phyloP scores from a whole-genome alignment of 2,797 vertebrate genomes.

The Masticophis lateralis region DNA sequence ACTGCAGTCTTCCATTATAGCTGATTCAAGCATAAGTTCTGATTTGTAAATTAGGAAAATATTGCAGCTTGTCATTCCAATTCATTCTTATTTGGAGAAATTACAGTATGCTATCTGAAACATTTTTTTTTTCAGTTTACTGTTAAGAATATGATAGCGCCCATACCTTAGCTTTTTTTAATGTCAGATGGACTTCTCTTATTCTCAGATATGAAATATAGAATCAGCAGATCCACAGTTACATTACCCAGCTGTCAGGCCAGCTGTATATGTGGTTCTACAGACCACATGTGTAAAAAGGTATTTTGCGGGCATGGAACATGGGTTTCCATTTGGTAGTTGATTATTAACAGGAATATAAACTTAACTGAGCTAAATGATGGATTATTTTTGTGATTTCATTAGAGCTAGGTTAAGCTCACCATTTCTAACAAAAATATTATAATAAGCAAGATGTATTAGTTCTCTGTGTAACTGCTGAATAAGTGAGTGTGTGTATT shows the following conservation, averaged over 20 bases:
- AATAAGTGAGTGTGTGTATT: conserved; percentile 50
- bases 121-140: not conserved
- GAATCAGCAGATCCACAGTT: not conserved
- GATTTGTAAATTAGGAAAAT: not conserved
- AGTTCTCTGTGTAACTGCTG: conserved; percentile 8
- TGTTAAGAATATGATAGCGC: not conserved
- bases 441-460: conserved; percentile 51
- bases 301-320: conserved; percentile 40
- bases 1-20: not conserved
- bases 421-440: conserved; percentile 39
- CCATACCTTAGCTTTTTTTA: not conserved
- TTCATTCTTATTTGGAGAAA: not conserved
- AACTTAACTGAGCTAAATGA: conserved; percentile 57
- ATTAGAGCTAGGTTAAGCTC: conserved; percentile 45
- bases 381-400: conserved; percentile 23
- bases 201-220: not conserved
- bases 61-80: not conserved
- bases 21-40: not conserved
- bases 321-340: conserved; percentile 52
- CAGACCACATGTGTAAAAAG: not conserved
- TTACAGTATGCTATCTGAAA: not conserved
- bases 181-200: not conserved
- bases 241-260: not conserved
- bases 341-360: conserved; percentile 61
- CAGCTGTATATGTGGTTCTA: not conserved